Conservation (phyloP, 2,888 invertebrate genomes). For the Xestobium rufovillosum region DNA sequence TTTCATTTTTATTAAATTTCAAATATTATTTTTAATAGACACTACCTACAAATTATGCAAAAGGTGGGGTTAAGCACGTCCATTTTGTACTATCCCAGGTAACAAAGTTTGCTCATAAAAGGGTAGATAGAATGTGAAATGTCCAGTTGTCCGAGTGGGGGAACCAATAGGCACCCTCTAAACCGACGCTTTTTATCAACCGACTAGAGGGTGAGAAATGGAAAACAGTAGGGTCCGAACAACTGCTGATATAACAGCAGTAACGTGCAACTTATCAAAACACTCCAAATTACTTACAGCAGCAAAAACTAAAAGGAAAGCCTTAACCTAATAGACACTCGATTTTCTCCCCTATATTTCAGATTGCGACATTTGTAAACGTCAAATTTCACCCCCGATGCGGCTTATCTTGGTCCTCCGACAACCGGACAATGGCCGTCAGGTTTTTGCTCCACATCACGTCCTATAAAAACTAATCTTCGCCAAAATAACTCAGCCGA, state of each 20-base stretch:
- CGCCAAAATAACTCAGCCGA: constrained; percentile 8
- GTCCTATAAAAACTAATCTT: constrained; percentile 16
- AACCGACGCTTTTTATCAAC: constrained; percentile 26
- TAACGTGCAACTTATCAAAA: too few species aligned
- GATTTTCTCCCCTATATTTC: background rate
- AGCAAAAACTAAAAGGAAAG: background rate
- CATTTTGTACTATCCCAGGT: constrained; percentile 28
- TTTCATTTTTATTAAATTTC: too few species aligned
- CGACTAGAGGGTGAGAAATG: constrained; percentile 13
- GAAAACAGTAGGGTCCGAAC: too few species aligned
- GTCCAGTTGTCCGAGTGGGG: constrained; percentile 35
- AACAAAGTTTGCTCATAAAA: constrained; percentile 24
- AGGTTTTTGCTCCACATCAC: constrained; percentile 17
- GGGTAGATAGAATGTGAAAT: constrained; percentile 28
- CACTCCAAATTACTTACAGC: background rate
- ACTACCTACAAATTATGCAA: too few species aligned
- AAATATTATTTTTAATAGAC: too few species aligned
- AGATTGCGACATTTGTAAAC: constrained; percentile 2
- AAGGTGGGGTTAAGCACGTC: too few species aligned
- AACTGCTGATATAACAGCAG: too few species aligned
- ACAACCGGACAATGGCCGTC: constrained; percentile 27
- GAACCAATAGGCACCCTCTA: constrained; percentile 36
- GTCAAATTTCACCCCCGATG: constrained; percentile 6
- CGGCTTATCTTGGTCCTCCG: constrained; percentile 19
- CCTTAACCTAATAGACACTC: background rate